Conservation (phyloP, 2,888 invertebrate species). For the Tetranychus piercei region DNA sequence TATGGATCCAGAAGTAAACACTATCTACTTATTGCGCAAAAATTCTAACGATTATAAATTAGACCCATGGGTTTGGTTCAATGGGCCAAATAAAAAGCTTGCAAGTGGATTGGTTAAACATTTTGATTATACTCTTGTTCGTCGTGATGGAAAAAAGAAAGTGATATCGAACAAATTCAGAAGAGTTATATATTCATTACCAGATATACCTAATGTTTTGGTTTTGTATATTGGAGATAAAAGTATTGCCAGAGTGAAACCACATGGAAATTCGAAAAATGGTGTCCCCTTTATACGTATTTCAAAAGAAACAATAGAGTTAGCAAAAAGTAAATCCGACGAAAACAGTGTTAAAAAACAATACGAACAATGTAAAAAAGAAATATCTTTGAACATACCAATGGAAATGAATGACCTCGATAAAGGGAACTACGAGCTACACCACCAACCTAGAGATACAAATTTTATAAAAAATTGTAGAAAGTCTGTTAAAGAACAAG, state of each 20-base stretch:
- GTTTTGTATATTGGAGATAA: neutral
- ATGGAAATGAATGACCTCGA: neutral
- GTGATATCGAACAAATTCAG: no score
- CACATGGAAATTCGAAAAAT: neutral
- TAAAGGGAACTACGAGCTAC: neutral
- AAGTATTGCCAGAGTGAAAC: neutral
- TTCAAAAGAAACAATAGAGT: neutral
- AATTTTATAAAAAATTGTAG: neutral
- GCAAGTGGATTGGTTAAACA: no score
- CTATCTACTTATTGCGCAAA: no score
- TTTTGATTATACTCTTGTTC: no score
- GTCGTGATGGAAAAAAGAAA: no score
- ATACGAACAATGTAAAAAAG: neutral
- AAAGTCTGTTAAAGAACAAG: no score
- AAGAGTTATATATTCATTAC: neutral
- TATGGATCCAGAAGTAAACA: no score
- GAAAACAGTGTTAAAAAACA: neutral
- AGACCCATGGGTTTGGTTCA: no score
- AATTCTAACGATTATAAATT: no score
- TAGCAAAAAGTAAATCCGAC: neutral
- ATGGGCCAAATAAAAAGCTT: no score
- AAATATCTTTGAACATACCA: neutral
- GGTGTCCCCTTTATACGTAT: neutral
- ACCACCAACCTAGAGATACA: neutral
- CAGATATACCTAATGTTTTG: neutral